Evolutionary conservation across 2,113 vertebrate genomes (phyloP), one percentile per base, ranked within the genome.

Genomic region (Tympanuchus pallidicinctus): DNA sequence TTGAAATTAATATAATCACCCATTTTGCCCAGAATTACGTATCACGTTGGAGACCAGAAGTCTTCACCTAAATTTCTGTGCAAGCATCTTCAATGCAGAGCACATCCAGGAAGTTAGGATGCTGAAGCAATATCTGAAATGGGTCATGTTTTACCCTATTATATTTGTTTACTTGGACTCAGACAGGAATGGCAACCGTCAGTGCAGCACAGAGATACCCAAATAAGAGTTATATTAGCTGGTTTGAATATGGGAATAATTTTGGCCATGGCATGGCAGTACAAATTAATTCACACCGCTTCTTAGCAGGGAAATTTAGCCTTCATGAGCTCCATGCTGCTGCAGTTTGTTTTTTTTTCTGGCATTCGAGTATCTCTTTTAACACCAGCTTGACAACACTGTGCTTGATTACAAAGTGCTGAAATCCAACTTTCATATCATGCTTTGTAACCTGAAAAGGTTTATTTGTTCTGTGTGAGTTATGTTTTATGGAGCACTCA

Each of bases 391-490:
- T 83, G 64, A 27, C 85, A 93, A 80, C 7, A 30, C 57, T 36
- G 14, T 43, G 52, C 60, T 74, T 83, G 77, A 86, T 93, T 74
- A 75, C 69, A 43, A 77, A 74, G 60, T 30, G 24, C 80, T 75
- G 61, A 67, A 90, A 72, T 89, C 50, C 48, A 52, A 34, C 79
- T 90, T 93, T 86, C 34, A 5, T 60, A 69, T 82, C 48, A 13
- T 57, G 61, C 30, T 75, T 89, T 92, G 73, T 61, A 75, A 63
- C 57, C 65, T 89, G 66, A 75, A 84, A 90, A 86, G 11, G 30
- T 75, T 87, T 66, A 36, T 92, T 93, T 90, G 52, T 84, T 88
- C 77, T 66, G 10, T 24, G 61, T 78, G 57, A 93, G 92, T 82
- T 64, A 48, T 32, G 30, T 21, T 90, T 90, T 75, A 32, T 54